phyloP scores from a whole-genome alignment of 2,888 invertebrate genomes.

The Trilocha varians region DNA sequence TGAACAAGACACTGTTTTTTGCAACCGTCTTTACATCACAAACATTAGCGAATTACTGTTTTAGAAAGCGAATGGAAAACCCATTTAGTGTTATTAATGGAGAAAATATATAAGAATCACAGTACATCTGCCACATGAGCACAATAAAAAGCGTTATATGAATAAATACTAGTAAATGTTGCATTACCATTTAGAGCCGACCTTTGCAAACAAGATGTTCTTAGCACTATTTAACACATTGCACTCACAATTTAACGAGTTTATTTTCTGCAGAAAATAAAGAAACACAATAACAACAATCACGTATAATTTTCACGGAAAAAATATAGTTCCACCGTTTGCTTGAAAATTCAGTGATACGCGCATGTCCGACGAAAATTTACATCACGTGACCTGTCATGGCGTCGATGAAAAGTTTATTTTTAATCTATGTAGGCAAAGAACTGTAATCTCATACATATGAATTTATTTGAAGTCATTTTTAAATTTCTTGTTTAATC shows the following conservation, averaged over 20 bases:
- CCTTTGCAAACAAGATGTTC: slow-evolving; percentile 56
- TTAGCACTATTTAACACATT: slow-evolving; percentile 28
- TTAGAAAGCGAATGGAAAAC: slow-evolving; percentile 1
- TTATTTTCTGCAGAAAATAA: slow-evolving; percentile 22
- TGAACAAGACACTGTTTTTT: slow-evolving; percentile 12
- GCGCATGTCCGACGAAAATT: slow-evolving; percentile 71
- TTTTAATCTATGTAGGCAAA: not conserved
- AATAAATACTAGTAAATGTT: slow-evolving; percentile 36
- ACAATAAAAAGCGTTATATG: slow-evolving; percentile 36
- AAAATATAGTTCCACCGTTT: slow-evolving; percentile 48
- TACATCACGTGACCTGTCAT: slow-evolving; percentile 74
- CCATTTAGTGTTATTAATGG: slow-evolving; percentile 12
- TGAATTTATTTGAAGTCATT: not conserved
- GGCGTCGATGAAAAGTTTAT: slow-evolving; percentile 37
- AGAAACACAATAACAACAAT: slow-evolving; percentile 24
- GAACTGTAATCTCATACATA: not conserved
- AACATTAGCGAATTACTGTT: slow-evolving; percentile 5
- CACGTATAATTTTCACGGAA: slow-evolving; percentile 32
- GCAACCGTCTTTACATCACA: slow-evolving; percentile 12
- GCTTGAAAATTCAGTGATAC: slow-evolving; percentile 53
- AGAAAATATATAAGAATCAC: slow-evolving; percentile 6
- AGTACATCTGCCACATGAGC: slow-evolving; percentile 13
- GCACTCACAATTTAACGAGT: slow-evolving; percentile 35
- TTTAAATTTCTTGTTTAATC: not conserved
- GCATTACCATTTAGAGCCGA: slow-evolving; percentile 56